Evolutionary conservation across 2,113 vertebrate species (phyloP).

Genomic region (Elephantulus edwardii): DNA sequence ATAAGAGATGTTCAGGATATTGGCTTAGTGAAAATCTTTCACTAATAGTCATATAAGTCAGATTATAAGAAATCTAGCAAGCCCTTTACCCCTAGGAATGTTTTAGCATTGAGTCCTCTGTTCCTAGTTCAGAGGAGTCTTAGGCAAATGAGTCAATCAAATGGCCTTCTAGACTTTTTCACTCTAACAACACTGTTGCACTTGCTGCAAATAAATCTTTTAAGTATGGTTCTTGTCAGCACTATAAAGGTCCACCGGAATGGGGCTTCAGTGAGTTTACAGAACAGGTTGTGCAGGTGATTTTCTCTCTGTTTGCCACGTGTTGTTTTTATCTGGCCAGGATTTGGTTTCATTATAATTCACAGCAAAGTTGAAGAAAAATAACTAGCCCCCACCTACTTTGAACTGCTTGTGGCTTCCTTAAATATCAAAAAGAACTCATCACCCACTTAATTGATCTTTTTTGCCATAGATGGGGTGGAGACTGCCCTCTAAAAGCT

Average conservation of each 20-base stretch:
- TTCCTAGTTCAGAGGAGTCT: not conserved
- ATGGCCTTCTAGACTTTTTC: not conserved
- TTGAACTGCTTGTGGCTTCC: not conserved
- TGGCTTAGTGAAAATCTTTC: not conserved
- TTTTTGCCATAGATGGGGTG: not conserved
- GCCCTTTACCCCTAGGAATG: not conserved
- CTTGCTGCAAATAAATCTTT: not conserved
- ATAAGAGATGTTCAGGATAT: not conserved
- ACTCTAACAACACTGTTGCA: not conserved
- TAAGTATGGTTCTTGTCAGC: not conserved
- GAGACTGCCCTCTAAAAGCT: not conserved
- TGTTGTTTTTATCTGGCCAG: not conserved
- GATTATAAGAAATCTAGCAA: not conserved
- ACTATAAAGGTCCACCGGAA: not conserved
- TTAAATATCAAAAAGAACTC: constrained; percentile 1
- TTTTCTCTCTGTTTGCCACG: not conserved
- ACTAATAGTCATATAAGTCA: not conserved
- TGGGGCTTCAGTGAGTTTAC: not conserved
- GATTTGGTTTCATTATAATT: constrained; percentile 25
- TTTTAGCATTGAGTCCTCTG: not conserved
- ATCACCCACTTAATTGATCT: not conserved
- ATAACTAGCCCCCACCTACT: not conserved
- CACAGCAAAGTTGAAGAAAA: not conserved
- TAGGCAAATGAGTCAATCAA: not conserved
- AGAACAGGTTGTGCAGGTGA: not conserved